These are phyloP conservation scores for Sinohyriopsis cumingii DNA, from an alignment of 2,888 invertebrate species.

Conservation along the genomic window DNA sequence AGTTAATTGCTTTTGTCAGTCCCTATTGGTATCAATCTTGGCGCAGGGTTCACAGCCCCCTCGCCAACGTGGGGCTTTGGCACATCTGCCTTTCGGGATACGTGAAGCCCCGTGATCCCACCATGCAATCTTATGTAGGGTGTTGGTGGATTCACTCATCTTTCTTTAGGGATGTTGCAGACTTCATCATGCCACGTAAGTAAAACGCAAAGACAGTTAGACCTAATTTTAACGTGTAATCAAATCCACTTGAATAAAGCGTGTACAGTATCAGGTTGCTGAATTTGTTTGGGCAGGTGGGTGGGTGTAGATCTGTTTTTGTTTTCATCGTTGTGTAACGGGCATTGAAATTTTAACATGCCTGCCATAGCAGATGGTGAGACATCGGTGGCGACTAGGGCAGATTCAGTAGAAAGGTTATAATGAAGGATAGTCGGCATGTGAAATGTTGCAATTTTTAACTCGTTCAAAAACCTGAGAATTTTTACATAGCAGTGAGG, in stretches of 20 bases:
- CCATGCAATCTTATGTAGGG: slow-evolving; percentile 60
- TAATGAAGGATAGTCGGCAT: too few species aligned
- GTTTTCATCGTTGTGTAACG: too few species aligned
- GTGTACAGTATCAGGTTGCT: too few species aligned
- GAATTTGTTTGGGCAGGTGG: too few species aligned
- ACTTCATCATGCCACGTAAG: slow-evolving; percentile 62
- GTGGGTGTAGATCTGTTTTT: too few species aligned
- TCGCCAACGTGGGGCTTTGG: slow-evolving; percentile 64
- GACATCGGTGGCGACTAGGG: too few species aligned
- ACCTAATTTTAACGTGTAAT: slow-evolving; percentile 1
- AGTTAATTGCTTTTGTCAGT: slow-evolving; percentile 59
- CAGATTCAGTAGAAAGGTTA: too few species aligned
- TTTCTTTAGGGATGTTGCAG: slow-evolving; percentile 51
- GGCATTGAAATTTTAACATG: too few species aligned
- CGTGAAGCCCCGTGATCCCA: slow-evolving; percentile 59
- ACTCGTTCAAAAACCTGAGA: too few species aligned
- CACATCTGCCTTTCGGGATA: slow-evolving; percentile 63
- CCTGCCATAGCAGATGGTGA: too few species aligned
- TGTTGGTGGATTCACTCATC: slow-evolving; percentile 68
- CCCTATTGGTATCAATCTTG: slow-evolving; percentile 67
- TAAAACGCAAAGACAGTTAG: slow-evolving; percentile 5
- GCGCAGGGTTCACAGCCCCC: slow-evolving; percentile 61
- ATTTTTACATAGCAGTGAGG: too few species aligned
- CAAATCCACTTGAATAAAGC: neutral
- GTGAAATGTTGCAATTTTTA: too few species aligned